Evolutionary conservation across 2,888 invertebrate genomes (phyloP).

Genomic region (Drosophila parthenogenetica): DNA sequence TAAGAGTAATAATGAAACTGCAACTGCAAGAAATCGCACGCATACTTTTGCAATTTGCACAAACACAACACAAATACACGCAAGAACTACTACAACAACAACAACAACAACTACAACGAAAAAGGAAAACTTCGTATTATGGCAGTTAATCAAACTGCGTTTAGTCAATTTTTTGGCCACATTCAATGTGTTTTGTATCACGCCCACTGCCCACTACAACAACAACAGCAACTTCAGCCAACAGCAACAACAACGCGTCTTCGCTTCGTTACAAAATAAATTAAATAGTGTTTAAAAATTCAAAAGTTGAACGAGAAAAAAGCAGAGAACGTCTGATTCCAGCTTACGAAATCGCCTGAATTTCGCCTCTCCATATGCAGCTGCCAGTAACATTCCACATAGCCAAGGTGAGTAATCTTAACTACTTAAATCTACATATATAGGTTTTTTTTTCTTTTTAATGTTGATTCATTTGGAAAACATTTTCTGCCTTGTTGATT

Average conservation of each 20-base stretch:
- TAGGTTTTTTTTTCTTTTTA: not conserved
- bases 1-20: no score
- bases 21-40: constrained; percentile 13
- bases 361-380: constrained; percentile 41
- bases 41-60: constrained; percentile 8
- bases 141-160: constrained; percentile 76
- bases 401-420: constrained; percentile 64
- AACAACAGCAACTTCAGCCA: constrained; percentile 25
- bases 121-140: constrained; percentile 74
- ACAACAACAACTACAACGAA: constrained; percentile 30
- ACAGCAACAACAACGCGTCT: constrained; percentile 47
- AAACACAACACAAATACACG: constrained; percentile 18
- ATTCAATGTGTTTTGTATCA: constrained; percentile 56
- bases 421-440: not conserved
- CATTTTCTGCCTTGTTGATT: constrained; percentile 6
- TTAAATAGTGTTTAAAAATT: constrained; percentile 8
- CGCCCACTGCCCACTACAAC: constrained; percentile 31
- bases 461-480: not conserved
- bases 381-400: constrained; percentile 53
- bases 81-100: constrained; percentile 14
- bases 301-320: constrained; percentile 17
- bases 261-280: constrained; percentile 35
- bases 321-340: constrained; percentile 10
- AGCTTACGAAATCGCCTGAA: constrained; percentile 24
- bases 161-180: constrained; percentile 31